A percentile compares a stretch with the other conserved stretches of the same genome.
These are phyloP conservation scores for Trissolcus basalis DNA, from an alignment of 1,140 invertebrate species.

Conservation along the genomic window DNA sequence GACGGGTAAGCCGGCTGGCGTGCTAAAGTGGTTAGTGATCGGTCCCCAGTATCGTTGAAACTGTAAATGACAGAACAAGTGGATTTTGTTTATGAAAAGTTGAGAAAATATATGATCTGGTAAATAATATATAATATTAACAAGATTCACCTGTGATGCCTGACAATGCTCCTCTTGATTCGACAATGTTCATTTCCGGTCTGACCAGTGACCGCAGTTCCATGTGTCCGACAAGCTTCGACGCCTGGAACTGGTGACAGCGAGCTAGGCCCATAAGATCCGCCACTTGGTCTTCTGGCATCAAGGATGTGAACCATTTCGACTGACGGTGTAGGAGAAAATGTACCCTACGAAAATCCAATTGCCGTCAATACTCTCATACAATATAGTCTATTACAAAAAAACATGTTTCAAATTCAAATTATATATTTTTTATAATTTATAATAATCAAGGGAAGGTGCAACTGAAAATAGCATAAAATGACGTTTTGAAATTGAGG, in stretches of 20 bases:
- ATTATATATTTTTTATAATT: no score
- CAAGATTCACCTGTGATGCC: constrained; percentile 71
- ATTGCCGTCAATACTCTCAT: neutral
- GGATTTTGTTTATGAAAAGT: no score
- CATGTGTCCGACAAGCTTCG: constrained; percentile 74
- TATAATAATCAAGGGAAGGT: no score
- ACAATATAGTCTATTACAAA: no score
- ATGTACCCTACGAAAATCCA: constrained; percentile 65
- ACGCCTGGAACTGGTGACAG: constrained; percentile 73
- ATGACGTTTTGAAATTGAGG: no score
- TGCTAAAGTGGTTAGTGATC: constrained; percentile 71
- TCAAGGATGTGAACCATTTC: constrained; percentile 74
- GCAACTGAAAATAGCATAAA: no score
- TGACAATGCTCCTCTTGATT: constrained; percentile 75
- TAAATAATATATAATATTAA: no score
- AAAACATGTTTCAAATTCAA: no score
- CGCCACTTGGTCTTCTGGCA: constrained; percentile 68
- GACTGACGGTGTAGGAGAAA: constrained; percentile 75
- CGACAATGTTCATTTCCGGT: constrained; percentile 71
- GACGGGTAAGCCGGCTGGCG: constrained; percentile 73
- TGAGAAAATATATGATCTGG: no score
- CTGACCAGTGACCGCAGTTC: constrained; percentile 70
- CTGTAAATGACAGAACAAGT: constrained; percentile 52
- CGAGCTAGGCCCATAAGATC: constrained; percentile 72
- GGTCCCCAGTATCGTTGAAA: constrained; percentile 74